A percentile compares a stretch with the other conserved stretches of the same genome.
phyloP scores from a whole-genome alignment of 2,888 invertebrate genomes.

The Lacanobia wlatinum region DNA sequence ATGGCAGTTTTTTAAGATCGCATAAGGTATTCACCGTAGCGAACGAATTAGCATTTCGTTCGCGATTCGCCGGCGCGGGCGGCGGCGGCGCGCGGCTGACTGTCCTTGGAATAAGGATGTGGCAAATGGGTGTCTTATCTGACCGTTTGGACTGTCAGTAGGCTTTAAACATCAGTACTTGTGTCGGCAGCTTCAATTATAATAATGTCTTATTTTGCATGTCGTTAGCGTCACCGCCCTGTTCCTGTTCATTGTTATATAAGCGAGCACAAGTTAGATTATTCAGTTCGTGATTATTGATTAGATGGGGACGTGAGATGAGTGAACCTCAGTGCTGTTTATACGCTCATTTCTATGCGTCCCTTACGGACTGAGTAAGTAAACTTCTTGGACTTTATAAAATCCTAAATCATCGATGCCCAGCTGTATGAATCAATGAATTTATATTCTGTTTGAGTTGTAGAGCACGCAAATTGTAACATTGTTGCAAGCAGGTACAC shows the following conservation, averaged over 20 bases:
- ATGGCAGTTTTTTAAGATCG: slow-evolving; percentile 79
- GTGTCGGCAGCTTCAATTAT: slow-evolving; percentile 60
- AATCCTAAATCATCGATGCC: slow-evolving; percentile 36
- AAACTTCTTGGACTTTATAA: slow-evolving; percentile 30
- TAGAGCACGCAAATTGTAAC: slow-evolving; percentile 35
- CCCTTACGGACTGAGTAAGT: slow-evolving; percentile 21
- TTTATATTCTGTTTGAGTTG: slow-evolving; percentile 36
- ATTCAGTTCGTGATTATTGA: slow-evolving; percentile 71
- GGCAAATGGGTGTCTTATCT: slow-evolving; percentile 81
- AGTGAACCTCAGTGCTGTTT: slow-evolving; percentile 50
- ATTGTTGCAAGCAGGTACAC: slow-evolving; percentile 40
- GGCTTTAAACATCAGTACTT: slow-evolving; percentile 65
- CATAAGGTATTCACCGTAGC: slow-evolving; percentile 87
- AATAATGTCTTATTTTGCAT: slow-evolving; percentile 67
- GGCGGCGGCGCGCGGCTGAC: slow-evolving; percentile 64
- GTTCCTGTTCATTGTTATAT: slow-evolving; percentile 68
- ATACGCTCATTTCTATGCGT: slow-evolving; percentile 54
- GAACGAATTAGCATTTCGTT: slow-evolving; percentile 87
- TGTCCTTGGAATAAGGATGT: slow-evolving; percentile 90
- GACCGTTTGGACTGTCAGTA: slow-evolving; percentile 76
- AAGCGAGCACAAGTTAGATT: slow-evolving; percentile 59
- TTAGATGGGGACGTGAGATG: slow-evolving; percentile 63
- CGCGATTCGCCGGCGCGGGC: slow-evolving; percentile 77
- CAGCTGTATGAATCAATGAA: slow-evolving; percentile 43
- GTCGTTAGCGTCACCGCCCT: slow-evolving; percentile 61